These are phyloP conservation scores for Lumbricus terrestris DNA, from an alignment of 2,888 invertebrate genomes.

Conservation along the genomic window DNA sequence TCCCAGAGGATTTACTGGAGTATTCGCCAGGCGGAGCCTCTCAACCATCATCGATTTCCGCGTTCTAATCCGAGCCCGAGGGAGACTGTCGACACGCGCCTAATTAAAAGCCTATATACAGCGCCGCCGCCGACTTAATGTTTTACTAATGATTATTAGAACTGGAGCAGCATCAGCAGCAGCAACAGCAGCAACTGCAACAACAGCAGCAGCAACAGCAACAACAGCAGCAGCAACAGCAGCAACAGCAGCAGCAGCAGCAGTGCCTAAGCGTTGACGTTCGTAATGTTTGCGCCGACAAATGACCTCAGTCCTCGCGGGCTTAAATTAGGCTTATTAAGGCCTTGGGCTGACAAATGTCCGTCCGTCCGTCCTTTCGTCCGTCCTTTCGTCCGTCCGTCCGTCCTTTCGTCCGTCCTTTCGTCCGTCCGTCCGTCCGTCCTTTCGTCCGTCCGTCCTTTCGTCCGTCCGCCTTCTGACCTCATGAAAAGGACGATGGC, in stretches of 20 bases:
- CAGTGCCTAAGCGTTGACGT: not conserved
- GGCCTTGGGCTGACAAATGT: not conserved
- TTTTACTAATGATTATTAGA: not conserved
- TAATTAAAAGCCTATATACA: not conserved
- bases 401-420: not conserved
- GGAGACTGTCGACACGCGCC: not conserved
- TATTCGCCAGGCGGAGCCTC: not conserved
- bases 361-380: no score
- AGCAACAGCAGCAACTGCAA: no score
- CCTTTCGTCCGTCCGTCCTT: not conserved
- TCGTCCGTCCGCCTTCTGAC: no score
- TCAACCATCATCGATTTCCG: not conserved
- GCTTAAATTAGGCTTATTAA: not conserved
- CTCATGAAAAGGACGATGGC: not conserved
- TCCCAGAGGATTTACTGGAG: no score
- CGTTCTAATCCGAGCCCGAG: not conserved
- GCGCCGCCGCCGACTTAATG: not conserved
- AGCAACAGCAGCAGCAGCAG: no score
- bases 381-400: no score
- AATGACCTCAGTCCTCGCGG: not conserved
- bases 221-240: no score
- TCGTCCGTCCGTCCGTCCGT: not conserved
- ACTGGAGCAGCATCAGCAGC: no score
- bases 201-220: no score
- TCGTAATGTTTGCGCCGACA: not conserved